A percentile compares a stretch with the other conserved stretches of the same genome.
Evolutionary conservation across 2,888 invertebrate genomes (phyloP).

Genomic region (Sipha maydis): DNA sequence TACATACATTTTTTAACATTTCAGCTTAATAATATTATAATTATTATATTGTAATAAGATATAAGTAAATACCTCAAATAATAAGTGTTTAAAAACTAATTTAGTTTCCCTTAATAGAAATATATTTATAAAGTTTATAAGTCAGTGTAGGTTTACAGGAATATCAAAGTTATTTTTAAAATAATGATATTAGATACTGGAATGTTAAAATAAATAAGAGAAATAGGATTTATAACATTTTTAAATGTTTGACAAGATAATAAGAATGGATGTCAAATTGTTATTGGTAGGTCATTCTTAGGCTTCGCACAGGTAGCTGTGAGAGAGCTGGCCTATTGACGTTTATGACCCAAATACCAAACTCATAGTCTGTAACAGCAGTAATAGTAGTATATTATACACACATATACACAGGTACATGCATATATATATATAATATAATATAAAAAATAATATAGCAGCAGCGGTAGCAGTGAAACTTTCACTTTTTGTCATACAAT

Average conservation of each 20-base stretch:
- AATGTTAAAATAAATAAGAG: not conserved
- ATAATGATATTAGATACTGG: not conserved
- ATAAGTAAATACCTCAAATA: not conserved
- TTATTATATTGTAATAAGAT: not conserved
- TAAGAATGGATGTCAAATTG: slow-evolving; percentile 57
- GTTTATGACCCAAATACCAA: slow-evolving; percentile 62
- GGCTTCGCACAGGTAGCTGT: slow-evolving; percentile 52
- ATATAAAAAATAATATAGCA: slow-evolving; percentile 37
- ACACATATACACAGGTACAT: too few species aligned
- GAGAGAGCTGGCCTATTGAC: slow-evolving; percentile 60
- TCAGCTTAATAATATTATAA: not conserved
- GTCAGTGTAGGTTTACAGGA: not conserved
- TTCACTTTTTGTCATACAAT: slow-evolving; percentile 62
- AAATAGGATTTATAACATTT: not conserved
- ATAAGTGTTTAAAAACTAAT: not conserved
- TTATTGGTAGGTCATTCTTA: slow-evolving; percentile 60
- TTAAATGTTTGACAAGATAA: slow-evolving; percentile 46
- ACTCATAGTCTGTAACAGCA: slow-evolving; percentile 49
- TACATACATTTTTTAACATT: not conserved
- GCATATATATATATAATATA: not conserved
- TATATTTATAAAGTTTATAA: not conserved
- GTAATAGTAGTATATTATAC: slow-evolving; percentile 10
- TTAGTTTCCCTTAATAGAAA: not conserved
- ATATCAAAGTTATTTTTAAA: not conserved
- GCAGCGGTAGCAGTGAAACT: slow-evolving; percentile 45